Conservation (phyloP, 2,797 vertebrate species). For the Sciurus carolinensis region DNA sequence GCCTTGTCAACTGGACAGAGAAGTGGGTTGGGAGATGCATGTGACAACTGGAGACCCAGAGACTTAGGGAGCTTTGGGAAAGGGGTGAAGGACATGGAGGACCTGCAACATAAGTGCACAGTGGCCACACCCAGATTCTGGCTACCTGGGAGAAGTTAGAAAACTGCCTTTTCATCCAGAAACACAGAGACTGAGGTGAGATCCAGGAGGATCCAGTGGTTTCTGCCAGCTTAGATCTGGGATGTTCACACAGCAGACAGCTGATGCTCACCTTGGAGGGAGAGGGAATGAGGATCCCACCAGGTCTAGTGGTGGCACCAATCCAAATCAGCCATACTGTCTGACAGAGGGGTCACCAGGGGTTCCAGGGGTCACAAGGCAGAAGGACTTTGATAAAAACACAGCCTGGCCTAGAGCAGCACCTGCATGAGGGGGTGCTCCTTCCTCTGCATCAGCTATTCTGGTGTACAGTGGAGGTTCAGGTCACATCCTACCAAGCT, state of each 20-base stretch:
- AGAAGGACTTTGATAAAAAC: background rate
- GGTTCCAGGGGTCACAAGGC: background rate
- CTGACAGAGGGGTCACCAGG: background rate
- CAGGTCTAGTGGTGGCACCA: background rate
- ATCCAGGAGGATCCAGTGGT: background rate
- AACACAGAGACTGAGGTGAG: background rate
- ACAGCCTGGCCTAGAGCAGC: too few species aligned
- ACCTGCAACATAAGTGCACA: background rate
- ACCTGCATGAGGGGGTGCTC: background rate
- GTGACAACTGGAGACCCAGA: background rate
- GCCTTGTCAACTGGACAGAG: background rate
- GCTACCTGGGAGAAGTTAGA: background rate
- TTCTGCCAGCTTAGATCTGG: background rate
- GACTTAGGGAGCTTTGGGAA: background rate
- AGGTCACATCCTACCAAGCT: background rate
- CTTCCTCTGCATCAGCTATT: background rate
- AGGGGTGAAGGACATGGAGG: background rate
- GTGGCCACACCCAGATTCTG: background rate
- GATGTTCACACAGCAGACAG: too few species aligned
- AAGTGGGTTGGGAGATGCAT: background rate
- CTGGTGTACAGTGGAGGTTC: background rate
- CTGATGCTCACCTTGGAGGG: too few species aligned
- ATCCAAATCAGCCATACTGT: background rate
- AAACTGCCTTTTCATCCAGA: background rate
- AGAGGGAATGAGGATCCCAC: background rate